Percentiles rank a stretch among this genome's conserved stretches.
Conservation (phyloP, 1,140 invertebrate species). For the Bacillus rossius region DNA sequence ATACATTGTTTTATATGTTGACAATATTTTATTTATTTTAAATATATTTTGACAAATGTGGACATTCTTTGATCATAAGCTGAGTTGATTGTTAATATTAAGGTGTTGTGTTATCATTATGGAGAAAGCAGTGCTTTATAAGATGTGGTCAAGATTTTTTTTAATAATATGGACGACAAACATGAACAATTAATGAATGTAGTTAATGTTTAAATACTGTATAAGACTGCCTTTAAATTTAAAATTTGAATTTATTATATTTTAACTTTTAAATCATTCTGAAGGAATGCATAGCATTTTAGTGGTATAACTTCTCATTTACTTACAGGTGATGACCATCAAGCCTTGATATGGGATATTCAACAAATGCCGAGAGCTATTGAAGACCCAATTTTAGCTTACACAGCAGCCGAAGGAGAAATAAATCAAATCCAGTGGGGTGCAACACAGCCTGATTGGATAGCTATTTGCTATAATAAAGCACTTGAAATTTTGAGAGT, state of each 20-base stretch:
- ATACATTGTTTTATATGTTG: no score
- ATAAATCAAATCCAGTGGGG: constrained; percentile 99
- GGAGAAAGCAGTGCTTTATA: no score
- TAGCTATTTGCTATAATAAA: constrained; percentile 98
- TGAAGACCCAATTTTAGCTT: constrained; percentile 98
- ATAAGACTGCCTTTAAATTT: not conserved
- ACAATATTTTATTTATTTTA: no score
- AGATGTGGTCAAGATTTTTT: no score
- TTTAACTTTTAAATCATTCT: constrained; percentile 17
- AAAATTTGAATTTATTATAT: not conserved
- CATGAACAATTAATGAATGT: no score
- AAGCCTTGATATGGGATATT: constrained; percentile 99
- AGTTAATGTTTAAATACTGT: no score
- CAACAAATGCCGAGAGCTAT: constrained; percentile 99
- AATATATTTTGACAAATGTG: no score
- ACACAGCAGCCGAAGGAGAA: constrained; percentile 96
- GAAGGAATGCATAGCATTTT: not conserved
- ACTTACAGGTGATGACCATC: constrained; percentile 86
- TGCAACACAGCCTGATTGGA: constrained; percentile 99
- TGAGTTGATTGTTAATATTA: no score
- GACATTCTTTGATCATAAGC: no score
- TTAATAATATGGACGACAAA: no score
- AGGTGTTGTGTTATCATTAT: no score
- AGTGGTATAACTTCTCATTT: not conserved
- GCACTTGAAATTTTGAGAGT: constrained; percentile 96